A percentile compares a stretch with the other conserved stretches of the same genome.
These are phyloP conservation scores for Onchidella celtica DNA, from an alignment of 2,888 invertebrate genomes.

Conservation along the genomic window DNA sequence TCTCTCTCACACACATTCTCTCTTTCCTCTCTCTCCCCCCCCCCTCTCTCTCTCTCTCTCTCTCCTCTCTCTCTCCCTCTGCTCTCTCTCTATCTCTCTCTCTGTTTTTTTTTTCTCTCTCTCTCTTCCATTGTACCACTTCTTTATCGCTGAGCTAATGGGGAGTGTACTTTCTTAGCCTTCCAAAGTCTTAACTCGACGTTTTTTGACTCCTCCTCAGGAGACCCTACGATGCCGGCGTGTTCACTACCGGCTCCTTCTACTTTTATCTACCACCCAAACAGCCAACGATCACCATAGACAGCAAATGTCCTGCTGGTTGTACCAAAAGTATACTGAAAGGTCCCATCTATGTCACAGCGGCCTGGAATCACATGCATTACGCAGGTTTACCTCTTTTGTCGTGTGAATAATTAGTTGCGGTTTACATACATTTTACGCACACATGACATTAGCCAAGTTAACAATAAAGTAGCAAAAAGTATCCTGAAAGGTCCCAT, in stretches of 20 bases:
- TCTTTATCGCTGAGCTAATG: too few relatives aligned
- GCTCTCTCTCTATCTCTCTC: neutral
- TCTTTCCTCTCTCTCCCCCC: neutral
- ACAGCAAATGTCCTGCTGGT: neutral
- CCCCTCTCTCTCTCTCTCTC: neutral
- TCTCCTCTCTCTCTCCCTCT: slow-evolving; percentile 11
- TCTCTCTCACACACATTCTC: neutral
- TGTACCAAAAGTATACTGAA: neutral
- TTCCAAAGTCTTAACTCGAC: too few relatives aligned
- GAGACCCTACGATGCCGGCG: slow-evolving; percentile 10
- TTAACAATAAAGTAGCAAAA: too few relatives aligned
- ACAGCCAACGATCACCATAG: neutral
- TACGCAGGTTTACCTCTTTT: slow-evolving; percentile 1
- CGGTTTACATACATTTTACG: too few relatives aligned
- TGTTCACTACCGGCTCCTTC: neutral
- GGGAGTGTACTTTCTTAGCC: too few relatives aligned
- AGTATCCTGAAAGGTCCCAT: slow-evolving; percentile 9
- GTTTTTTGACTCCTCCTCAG: too few relatives aligned
- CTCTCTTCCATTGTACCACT: slow-evolving; percentile 1
- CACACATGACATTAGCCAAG: too few relatives aligned
- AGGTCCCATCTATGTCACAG: slow-evolving; percentile 12
- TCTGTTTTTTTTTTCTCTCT: neutral
- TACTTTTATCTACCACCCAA: slow-evolving; percentile 17
- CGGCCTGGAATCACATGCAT: slow-evolving; percentile 36
- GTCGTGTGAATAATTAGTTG: too few relatives aligned